Evolutionary conservation across 2,888 invertebrate species (phyloP).

Genomic region (Branchipolynoe longqiensis): DNA sequence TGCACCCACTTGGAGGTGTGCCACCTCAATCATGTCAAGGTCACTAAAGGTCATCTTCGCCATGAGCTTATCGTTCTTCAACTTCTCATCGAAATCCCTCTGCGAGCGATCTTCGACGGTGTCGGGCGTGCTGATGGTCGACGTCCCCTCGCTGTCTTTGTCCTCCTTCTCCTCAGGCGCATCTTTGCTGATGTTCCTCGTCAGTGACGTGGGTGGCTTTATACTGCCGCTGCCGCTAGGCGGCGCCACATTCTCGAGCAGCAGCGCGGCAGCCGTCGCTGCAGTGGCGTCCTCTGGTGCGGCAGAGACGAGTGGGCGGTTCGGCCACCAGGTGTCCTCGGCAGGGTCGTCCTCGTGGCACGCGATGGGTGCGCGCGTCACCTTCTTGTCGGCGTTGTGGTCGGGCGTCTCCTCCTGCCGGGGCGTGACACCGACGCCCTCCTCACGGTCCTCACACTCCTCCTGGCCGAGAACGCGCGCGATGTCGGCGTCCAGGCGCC

Average conservation of each 20-base stretch:
- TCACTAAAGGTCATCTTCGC: slow-evolving; percentile 76
- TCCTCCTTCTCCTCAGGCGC: slow-evolving; percentile 39
- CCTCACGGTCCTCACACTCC: slow-evolving; percentile 65
- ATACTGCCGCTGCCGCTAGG: neutral
- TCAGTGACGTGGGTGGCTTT: slow-evolving; percentile 16
- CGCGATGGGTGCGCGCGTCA: slow-evolving; percentile 40
- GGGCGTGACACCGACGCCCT: slow-evolving; percentile 15
- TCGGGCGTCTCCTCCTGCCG: slow-evolving; percentile 63
- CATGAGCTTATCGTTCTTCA: slow-evolving; percentile 27
- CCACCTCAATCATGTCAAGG: slow-evolving; percentile 82
- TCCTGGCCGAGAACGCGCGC: slow-evolving; percentile 75
- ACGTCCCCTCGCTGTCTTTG: slow-evolving; percentile 47
- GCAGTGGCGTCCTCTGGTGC: slow-evolving; percentile 5
- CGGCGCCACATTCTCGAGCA: neutral
- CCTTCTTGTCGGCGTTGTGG: slow-evolving; percentile 75
- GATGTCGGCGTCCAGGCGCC: slow-evolving; percentile 78
- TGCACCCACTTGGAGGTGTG: slow-evolving; percentile 84
- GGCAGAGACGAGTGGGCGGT: neutral
- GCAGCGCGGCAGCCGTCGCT: neutral
- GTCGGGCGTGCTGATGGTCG: slow-evolving; percentile 35
- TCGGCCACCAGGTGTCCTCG: slow-evolving; percentile 48
- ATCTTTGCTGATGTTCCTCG: slow-evolving; percentile 9
- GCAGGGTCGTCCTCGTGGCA: slow-evolving; percentile 20
- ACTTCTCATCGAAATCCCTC: slow-evolving; percentile 44
- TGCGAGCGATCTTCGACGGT: slow-evolving; percentile 47